These are phyloP conservation scores for Pheosia gnoma DNA, from an alignment of 2,888 invertebrate genomes.

Conservation along the genomic window DNA sequence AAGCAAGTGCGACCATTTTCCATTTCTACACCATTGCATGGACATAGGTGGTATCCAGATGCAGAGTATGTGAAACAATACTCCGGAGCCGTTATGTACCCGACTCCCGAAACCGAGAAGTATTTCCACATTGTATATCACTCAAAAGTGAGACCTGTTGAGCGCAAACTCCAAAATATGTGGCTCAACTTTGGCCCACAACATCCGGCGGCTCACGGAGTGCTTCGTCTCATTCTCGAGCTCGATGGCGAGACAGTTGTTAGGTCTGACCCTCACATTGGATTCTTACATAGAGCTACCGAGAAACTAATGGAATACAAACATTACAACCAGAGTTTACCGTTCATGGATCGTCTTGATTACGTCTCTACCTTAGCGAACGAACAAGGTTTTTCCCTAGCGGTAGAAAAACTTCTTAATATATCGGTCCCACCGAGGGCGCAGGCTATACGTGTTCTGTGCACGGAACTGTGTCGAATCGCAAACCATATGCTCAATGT, in stretches of 20 bases:
- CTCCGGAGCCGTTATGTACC: conserved; percentile 83
- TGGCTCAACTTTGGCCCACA: conserved; percentile 94
- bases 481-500: conserved; percentile 92
- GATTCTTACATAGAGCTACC: conserved; percentile 93
- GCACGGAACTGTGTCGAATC: conserved; percentile 90
- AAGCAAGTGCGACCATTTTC: conserved; percentile 43
- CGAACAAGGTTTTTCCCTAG: conserved; percentile 90
- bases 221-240: conserved; percentile 90
- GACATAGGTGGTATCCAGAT: conserved; percentile 86
- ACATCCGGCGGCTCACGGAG: conserved; percentile 96
- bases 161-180: conserved; percentile 86
- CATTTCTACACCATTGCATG: conserved; percentile 42
- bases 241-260: conserved; percentile 93
- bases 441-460: conserved; percentile 91
- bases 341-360: conserved; percentile 94
- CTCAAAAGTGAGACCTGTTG: conserved; percentile 68
- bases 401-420: conserved; percentile 92
- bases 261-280: conserved; percentile 93
- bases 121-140: conserved; percentile 65
- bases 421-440: conserved; percentile 90
- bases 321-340: conserved; percentile 92
- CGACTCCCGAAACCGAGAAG: conserved; percentile 70
- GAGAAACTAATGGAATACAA: conserved; percentile 96
- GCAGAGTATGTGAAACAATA: conserved; percentile 82
- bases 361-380: conserved; percentile 94